Conservation (phyloP, 2,888 invertebrate species). For the Leptopterna dolabrata region DNA sequence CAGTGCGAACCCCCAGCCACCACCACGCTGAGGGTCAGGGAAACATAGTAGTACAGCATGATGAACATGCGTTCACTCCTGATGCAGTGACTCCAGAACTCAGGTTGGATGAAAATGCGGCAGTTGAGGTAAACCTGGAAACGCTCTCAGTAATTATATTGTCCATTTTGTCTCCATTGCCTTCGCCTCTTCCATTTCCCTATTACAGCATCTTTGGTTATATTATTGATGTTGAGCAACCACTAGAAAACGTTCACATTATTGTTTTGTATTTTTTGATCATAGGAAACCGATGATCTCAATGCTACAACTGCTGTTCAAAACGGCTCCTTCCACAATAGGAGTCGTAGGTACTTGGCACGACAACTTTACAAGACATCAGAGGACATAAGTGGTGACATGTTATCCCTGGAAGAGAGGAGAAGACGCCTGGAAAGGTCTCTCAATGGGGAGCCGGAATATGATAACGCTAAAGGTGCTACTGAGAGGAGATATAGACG, state of each 20-base stretch:
- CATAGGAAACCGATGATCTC: background rate
- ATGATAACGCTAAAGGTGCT: background rate
- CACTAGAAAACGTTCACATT: no score
- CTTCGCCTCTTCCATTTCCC: no score
- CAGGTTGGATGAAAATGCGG: slow-evolving; percentile 14
- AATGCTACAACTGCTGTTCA: background rate
- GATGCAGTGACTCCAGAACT: background rate
- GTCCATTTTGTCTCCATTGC: background rate
- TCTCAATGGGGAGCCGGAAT: background rate
- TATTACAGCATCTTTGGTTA: no score
- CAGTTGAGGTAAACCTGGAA: slow-evolving; percentile 20
- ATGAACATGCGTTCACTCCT: background rate
- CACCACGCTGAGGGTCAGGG: slow-evolving; percentile 73
- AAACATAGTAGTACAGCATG: slow-evolving; percentile 66
- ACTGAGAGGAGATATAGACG: background rate
- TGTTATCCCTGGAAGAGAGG: slow-evolving; percentile 34
- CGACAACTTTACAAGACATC: background rate
- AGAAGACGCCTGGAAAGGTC: slow-evolving; percentile 25
- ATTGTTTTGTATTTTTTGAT: background rate
- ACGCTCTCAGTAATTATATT: no score
- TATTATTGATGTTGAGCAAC: no score
- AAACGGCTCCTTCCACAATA: background rate
- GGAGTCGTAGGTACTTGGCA: background rate
- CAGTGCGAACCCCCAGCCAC: slow-evolving; percentile 72
- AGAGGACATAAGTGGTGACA: background rate